Evolutionary conservation across 2,113 vertebrate species (phyloP).

Genomic region (Oryzias melastigma): DNA sequence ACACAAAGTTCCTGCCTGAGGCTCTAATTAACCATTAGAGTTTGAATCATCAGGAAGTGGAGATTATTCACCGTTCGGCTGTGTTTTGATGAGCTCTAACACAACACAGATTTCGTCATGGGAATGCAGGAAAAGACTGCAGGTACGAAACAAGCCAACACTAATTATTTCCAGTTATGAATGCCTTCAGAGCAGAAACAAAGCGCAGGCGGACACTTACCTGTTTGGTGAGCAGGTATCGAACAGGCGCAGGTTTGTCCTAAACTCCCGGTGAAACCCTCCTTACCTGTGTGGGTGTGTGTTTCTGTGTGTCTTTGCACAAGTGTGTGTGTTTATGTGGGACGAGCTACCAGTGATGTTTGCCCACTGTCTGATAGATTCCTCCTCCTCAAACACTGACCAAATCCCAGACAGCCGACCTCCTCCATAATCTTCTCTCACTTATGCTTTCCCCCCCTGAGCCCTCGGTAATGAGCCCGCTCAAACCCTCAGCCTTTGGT

Average conservation of each 20-base stretch:
- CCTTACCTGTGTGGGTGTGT: slow-evolving; percentile 20
- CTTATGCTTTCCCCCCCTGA: slow-evolving; percentile 23
- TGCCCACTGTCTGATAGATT: slow-evolving; percentile 62
- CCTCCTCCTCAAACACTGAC: slow-evolving; percentile 53
- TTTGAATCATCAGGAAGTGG: slow-evolving; percentile 42
- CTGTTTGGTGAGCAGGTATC: slow-evolving; percentile 31
- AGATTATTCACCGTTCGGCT: slow-evolving; percentile 16
- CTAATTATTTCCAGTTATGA: slow-evolving; percentile 36
- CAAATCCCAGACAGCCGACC: slow-evolving; percentile 53
- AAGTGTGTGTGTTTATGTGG: slow-evolving; percentile 39
- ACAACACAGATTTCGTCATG: too few relatives aligned
- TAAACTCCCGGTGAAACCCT: slow-evolving; percentile 31
- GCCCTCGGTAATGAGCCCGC: slow-evolving; percentile 1
- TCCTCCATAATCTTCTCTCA: slow-evolving; percentile 38
- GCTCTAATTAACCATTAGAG: slow-evolving; percentile 3
- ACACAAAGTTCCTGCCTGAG: too few relatives aligned
- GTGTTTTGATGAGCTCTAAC: too few relatives aligned
- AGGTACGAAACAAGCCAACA: background rate
- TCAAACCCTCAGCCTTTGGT: slow-evolving; percentile 35
- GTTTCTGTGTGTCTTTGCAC: slow-evolving; percentile 17
- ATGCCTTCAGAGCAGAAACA: slow-evolving; percentile 15
- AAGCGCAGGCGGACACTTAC: slow-evolving; percentile 46
- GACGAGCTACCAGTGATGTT: slow-evolving; percentile 41
- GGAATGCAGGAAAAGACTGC: too few relatives aligned
- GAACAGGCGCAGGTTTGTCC: slow-evolving; percentile 7